phyloP scores from a whole-genome alignment of 2,888 invertebrate species.

The Agriopis leucophaearia region DNA sequence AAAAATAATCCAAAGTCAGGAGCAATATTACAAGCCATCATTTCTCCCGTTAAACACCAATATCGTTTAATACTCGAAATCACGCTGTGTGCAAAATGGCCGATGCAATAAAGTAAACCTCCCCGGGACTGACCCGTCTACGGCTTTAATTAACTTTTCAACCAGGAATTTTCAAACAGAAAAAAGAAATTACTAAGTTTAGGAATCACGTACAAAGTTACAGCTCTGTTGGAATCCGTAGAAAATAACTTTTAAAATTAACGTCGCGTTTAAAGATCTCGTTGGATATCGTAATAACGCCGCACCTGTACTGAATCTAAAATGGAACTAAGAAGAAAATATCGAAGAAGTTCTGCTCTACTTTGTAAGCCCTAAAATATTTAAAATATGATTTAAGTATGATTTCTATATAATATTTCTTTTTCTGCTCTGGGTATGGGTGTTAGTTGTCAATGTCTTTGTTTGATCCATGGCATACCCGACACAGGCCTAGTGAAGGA shows the following conservation, averaged over 20 bases:
- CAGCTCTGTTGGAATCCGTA: slow-evolving; percentile 51
- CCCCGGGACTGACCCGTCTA: slow-evolving; percentile 75
- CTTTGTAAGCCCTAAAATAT: slow-evolving; percentile 5
- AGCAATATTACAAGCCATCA: slow-evolving; percentile 21
- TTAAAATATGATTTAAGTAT: not conserved
- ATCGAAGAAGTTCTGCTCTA: slow-evolving; percentile 15
- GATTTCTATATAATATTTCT: too few relatives aligned
- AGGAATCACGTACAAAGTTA: slow-evolving; percentile 60
- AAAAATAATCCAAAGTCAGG: not conserved
- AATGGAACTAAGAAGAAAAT: slow-evolving; percentile 19
- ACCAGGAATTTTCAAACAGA: slow-evolving; percentile 69
- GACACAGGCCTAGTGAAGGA: too few relatives aligned
- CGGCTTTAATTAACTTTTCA: slow-evolving; percentile 83
- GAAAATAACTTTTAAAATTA: slow-evolving; percentile 51
- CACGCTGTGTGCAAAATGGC: slow-evolving; percentile 69
- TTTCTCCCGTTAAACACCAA: slow-evolving; percentile 44
- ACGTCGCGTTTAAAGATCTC: slow-evolving; percentile 47
- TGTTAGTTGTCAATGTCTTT: too few relatives aligned
- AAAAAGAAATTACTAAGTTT: slow-evolving; percentile 64
- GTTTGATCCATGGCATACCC: too few relatives aligned
- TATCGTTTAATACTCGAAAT: slow-evolving; percentile 54
- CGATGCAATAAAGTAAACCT: slow-evolving; percentile 79
- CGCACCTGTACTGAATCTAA: slow-evolving; percentile 42
- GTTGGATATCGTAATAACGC: slow-evolving; percentile 42
- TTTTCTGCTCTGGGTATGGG: too few relatives aligned